Base-by-base conservation (phyloP, 1,140 invertebrate genomes). In the Eumeta japonica region DNA sequence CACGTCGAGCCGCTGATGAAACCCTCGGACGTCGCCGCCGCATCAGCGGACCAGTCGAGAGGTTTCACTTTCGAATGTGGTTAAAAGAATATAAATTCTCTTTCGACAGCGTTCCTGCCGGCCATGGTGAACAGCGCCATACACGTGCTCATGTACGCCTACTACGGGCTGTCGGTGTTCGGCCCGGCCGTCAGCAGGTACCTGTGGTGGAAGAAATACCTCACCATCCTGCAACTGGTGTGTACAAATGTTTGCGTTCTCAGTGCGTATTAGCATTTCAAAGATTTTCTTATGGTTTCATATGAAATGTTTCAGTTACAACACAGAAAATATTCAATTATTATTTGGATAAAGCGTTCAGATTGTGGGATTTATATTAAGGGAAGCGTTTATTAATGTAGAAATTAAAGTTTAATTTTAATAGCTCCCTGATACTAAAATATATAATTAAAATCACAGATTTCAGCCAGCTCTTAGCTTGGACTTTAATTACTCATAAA, bases 131-230 rank as follows among this genome's bases (percentile, higher is more conserved):
- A 97, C 74, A 92, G 90, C 41, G 86, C 83, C 32, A 90, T 96
- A 24, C 93, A 95, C 62, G 86, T 96, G 0, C 67, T 96, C 13
- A 96, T 97, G 92, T 97, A 97, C 61, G 81, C 83, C 2, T 97
- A 97, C 66, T 97, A 97, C 65, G 87, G 87, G 0, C 65, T 95
- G 7, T 83, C 90, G 2, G 87, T 90, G 0, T 77, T 94, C 40
- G 92, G 92, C 10, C 89, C 90, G 0, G 55, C 76, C 0, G 77
- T 93, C 14, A 77, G 83, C 57, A 86, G 85, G 58, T 94, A 88
- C 58, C 74, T 95, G 1, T 94, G 91, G 90, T 97, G 92, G 91
- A 97, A 97, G 66, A 92, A 89, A 58, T 94, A 95, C 59, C 79
- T 96, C 32, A 97, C 94, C 0, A 86, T 88, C 35, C 71, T 94